These are phyloP conservation scores for Heterodera filipjevi DNA, from an alignment of 2,888 invertebrate genomes.

Conservation along the genomic window DNA sequence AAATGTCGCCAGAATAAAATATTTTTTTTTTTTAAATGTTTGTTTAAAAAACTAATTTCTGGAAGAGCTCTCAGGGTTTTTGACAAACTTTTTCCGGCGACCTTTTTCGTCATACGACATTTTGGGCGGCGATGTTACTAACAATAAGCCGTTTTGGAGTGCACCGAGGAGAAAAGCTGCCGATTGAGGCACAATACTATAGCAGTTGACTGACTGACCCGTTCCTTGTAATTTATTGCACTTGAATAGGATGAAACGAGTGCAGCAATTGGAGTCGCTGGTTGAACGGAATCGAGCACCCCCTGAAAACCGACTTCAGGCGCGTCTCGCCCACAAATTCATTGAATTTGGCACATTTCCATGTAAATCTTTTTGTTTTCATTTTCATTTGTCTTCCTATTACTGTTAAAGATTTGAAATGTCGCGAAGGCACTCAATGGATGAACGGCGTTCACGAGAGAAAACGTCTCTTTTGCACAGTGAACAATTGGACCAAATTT, in stretches of 20 bases:
- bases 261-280: constrained; percentile 16
- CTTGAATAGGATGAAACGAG: constrained; percentile 23
- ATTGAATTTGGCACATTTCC: constrained; percentile 25
- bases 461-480: constrained; percentile 28
- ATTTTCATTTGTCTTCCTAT: neutral
- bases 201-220: too few species aligned
- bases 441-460: constrained; percentile 17
- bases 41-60: too few species aligned
- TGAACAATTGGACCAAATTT: constrained; percentile 28
- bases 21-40: too few species aligned
- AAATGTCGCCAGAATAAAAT: too few species aligned
- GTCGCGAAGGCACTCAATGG: constrained; percentile 26
- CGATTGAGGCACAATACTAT: too few species aligned
- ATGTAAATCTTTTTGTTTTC: neutral
- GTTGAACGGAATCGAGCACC: constrained; percentile 26
- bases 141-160: too few species aligned
- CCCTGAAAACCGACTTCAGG: constrained; percentile 23
- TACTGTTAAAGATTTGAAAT: constrained; percentile 21
- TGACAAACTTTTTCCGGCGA: too few species aligned
- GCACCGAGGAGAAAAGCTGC: too few species aligned
- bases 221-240: too few species aligned
- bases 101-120: too few species aligned
- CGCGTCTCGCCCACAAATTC: constrained; percentile 26
- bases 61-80: too few species aligned
- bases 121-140: too few species aligned